Base-by-base conservation (phyloP, 35 echinoderm and acorn worm genomes). In the Anneissia japonica region DNA sequence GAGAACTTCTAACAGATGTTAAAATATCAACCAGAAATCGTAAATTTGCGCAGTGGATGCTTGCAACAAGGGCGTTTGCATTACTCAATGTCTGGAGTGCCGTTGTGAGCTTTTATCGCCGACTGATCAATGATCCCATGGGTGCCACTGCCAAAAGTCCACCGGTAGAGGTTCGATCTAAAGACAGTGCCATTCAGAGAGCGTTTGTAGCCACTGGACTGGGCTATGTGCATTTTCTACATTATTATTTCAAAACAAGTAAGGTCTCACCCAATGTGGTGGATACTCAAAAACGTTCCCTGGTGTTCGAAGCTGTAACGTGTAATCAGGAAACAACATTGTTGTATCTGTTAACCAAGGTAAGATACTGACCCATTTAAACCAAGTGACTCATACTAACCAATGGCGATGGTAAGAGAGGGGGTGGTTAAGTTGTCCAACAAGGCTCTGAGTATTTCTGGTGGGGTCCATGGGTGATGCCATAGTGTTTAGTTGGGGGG, bases 311-410 rank as follows among this genome's bases (percentile, higher is more conserved):
- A 19, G 75, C 92, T 17, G 92, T 99, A 32, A 82, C 94, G 80
- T 72, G 88, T 51, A 94, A 99, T 72, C 91, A 99, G 74, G 86
- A 80, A 28, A 89, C 79, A 40, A 76, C 90, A 37, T 45, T 99
- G 73, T 90, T 91, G 73, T 99, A 94, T 74, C 84, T 94, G 0
- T 45, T 99, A 5, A 87, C 88, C 76, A 99, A 99, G 96, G 96
- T 99, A 45, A 82, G 90, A 11, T 74, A 6, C 40, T 7, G 40
- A 14, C 40, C 40, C 40, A 45, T n/a, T n/a, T n/a, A n/a, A n/a
- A n/a, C n/a, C n/a, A n/a, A n/a, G n/a, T n/a, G n/a, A n/a, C n/a
- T n/a, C n/a, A n/a, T n/a, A n/a, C n/a, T n/a, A n/a, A n/a, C n/a
- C n/a, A n/a, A n/a, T n/a, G n/a, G n/a, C n/a, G n/a, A n/a, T n/a